Evolutionary conservation across 2,888 invertebrate species (phyloP).

Genomic region (Dryobota labecula): DNA sequence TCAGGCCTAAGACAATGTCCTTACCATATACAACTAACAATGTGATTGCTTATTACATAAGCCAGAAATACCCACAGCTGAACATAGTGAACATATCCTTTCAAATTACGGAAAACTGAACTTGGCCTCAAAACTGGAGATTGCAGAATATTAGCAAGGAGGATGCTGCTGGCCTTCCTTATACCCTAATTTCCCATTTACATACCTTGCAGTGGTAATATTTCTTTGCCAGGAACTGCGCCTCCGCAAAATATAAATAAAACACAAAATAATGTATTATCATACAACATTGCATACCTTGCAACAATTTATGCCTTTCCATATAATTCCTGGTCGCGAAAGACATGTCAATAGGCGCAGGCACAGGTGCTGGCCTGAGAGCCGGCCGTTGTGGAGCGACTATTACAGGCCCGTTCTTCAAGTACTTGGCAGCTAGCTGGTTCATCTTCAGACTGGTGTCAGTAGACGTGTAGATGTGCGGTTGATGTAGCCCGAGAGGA

Average conservation of each 20-base stretch:
- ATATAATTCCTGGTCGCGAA: constrained; percentile 93
- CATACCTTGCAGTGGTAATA: neutral
- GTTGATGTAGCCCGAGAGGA: constrained; percentile 76
- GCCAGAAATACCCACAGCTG: neutral
- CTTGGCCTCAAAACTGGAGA: neutral
- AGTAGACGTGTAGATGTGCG: constrained; percentile 74
- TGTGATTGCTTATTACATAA: neutral
- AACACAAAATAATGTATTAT: neutral
- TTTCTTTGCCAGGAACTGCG: neutral
- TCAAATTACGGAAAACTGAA: neutral
- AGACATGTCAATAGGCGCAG: constrained; percentile 91
- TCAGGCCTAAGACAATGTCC: neutral
- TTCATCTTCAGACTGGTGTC: constrained; percentile 89
- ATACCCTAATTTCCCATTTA: neutral
- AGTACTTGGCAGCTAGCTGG: constrained; percentile 87
- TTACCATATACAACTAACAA: neutral
- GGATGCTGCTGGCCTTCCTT: neutral
- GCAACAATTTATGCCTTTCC: constrained; percentile 92
- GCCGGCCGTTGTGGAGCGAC: constrained; percentile 51
- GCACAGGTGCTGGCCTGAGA: constrained; percentile 61
- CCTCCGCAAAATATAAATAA: neutral
- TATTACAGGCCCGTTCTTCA: constrained; percentile 70
- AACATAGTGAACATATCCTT: neutral
- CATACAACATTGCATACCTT: constrained; percentile 74
- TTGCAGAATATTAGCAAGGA: neutral